Conservation (phyloP, 2,113 vertebrate genomes). For the Odocoileus hemionus region DNA sequence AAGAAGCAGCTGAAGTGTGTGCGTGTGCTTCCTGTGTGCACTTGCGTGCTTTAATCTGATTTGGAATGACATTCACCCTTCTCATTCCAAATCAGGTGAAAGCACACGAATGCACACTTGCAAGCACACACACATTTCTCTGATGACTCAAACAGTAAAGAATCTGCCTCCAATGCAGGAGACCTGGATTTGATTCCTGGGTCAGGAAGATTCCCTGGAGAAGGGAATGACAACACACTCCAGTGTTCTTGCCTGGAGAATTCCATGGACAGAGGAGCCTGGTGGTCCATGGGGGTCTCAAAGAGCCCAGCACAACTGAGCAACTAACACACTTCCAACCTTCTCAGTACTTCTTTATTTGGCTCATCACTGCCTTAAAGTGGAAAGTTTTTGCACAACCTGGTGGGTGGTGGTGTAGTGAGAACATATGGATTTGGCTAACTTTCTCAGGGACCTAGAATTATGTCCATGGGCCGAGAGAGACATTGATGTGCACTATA, state of each 20-base stretch:
- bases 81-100: background rate
- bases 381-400: background rate
- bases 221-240: background rate
- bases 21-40: too few relatives aligned
- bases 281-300: background rate
- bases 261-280: background rate
- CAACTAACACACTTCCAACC: background rate
- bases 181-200: background rate
- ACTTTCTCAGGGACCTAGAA: background rate
- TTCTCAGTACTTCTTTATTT: background rate
- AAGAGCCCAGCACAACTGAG: background rate
- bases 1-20: constrained; percentile 18
- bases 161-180: background rate
- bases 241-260: background rate
- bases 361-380: background rate
- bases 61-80: background rate
- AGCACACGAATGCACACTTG: background rate
- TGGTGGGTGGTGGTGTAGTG: background rate
- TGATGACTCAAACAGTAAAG: background rate
- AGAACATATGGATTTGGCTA: background rate
- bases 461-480: background rate
- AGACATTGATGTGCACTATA: accelerated
- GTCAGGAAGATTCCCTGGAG: background rate
- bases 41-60: background rate
- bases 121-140: background rate